Conservation (phyloP, 2,888 invertebrate species). For the Yponomeuta cagnagella region DNA sequence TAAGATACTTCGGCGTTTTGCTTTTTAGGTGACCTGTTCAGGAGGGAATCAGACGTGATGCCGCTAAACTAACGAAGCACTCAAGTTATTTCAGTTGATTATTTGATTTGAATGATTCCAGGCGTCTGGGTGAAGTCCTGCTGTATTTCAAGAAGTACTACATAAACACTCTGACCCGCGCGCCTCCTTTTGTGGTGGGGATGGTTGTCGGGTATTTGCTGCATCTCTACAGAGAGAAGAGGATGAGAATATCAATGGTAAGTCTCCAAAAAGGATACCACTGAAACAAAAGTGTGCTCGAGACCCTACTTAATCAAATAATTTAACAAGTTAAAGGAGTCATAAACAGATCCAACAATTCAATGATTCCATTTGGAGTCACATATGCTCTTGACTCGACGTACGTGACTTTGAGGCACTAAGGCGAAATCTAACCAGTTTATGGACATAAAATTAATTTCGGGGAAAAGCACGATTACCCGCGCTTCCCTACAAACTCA, state of each 20-base stretch:
- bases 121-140: constrained; percentile 17
- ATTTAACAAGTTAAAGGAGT: not conserved
- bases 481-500: no score
- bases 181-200: constrained; percentile 49
- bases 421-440: no score
- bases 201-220: constrained; percentile 48
- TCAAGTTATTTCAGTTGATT: no score
- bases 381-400: no score
- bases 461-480: no score
- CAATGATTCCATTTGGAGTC: no score
- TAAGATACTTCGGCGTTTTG: no score
- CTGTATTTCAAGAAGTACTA: constrained; percentile 37
- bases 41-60: no score
- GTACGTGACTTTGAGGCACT: no score
- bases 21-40: no score
- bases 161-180: constrained; percentile 42
- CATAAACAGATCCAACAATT: not conserved
- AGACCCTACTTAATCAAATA: not conserved
- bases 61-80: no score
- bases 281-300: not conserved
- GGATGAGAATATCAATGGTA: constrained; percentile 33
- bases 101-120: not conserved
- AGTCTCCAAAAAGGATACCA: constrained; percentile 18
- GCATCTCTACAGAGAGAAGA: constrained; percentile 35
- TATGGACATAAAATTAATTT: no score